A percentile compares a stretch with the other conserved stretches of the same genome.
Evolutionary conservation across 2,888 invertebrate species (phyloP).

Genomic region (Stegophylla sp.): DNA sequence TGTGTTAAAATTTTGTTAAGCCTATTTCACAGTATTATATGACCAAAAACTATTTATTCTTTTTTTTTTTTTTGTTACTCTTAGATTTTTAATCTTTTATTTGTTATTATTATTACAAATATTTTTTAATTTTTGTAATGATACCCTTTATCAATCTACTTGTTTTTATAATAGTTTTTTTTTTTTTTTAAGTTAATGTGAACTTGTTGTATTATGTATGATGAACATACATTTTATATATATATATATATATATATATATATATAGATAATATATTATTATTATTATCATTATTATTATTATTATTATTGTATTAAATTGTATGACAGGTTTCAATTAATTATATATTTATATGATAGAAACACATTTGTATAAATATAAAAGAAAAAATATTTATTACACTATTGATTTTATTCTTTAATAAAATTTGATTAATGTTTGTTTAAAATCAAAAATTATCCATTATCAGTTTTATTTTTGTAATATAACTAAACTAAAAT

Average conservation of each 20-base stretch:
- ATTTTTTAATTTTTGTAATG: constrained; percentile 35
- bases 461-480: too few relatives aligned
- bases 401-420: background rate
- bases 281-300: constrained; percentile 42
- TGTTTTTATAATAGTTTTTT: constrained; percentile 37
- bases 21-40: constrained; percentile 50
- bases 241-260: too few relatives aligned
- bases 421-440: too few relatives aligned
- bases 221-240: constrained; percentile 30
- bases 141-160: constrained; percentile 10
- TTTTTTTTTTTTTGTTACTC: constrained; percentile 48
- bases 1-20: constrained; percentile 36
- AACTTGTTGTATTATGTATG: constrained; percentile 35
- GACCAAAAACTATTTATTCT: constrained; percentile 43
- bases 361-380: constrained; percentile 24
- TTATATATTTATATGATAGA: constrained; percentile 43
- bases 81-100: constrained; percentile 45
- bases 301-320: constrained; percentile 35
- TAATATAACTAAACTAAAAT: too few relatives aligned
- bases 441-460: too few relatives aligned
- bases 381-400: constrained; percentile 30
- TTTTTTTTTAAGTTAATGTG: constrained; percentile 22
- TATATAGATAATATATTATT: constrained; percentile 48
- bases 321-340: constrained; percentile 51
- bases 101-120: constrained; percentile 42